These are phyloP conservation scores for Lasioglossum villosulum DNA, from an alignment of 2,888 invertebrate genomes.

Conservation along the genomic window DNA sequence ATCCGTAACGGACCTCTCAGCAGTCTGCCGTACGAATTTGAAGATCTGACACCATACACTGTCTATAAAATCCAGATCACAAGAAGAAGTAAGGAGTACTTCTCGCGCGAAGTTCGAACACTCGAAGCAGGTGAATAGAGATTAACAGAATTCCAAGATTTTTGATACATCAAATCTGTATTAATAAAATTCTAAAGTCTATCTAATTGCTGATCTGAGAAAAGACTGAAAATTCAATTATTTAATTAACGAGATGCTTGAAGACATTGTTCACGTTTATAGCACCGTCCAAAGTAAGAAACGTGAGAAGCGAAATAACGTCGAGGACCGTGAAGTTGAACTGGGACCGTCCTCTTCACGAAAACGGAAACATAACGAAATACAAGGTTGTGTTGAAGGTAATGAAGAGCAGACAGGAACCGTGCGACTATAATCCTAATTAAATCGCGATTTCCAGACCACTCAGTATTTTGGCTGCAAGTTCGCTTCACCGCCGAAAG, in stretches of 20 bases:
- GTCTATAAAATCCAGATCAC: conserved; percentile 49
- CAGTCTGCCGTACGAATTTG: conserved; percentile 55
- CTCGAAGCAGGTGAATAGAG: conserved; percentile 67
- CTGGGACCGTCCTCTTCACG: conserved; percentile 67
- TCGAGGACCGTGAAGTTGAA: conserved; percentile 22
- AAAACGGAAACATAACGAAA: conserved; percentile 59
- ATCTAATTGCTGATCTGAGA: neutral
- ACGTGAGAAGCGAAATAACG: conserved; percentile 1
- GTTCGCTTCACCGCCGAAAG: neutral
- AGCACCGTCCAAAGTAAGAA: conserved; percentile 65
- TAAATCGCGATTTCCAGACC: conserved; percentile 17
- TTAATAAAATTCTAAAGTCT: neutral
- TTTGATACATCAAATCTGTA: too few species aligned
- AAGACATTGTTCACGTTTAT: neutral
- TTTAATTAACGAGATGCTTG: neutral
- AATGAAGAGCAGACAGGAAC: neutral
- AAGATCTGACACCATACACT: conserved; percentile 43
- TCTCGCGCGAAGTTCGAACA: conserved; percentile 51
- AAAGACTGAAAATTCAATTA: neutral
- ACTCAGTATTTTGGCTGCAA: conserved; percentile 26
- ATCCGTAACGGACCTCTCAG: conserved; percentile 10
- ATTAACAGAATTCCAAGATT: too few species aligned
- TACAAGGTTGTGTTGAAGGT: conserved; percentile 69
- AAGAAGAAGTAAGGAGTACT: conserved; percentile 18
- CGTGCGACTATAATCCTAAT: too few species aligned